Base-by-base conservation (phyloP, 2,113 vertebrate species). In the Epinephelus moara region DNA sequence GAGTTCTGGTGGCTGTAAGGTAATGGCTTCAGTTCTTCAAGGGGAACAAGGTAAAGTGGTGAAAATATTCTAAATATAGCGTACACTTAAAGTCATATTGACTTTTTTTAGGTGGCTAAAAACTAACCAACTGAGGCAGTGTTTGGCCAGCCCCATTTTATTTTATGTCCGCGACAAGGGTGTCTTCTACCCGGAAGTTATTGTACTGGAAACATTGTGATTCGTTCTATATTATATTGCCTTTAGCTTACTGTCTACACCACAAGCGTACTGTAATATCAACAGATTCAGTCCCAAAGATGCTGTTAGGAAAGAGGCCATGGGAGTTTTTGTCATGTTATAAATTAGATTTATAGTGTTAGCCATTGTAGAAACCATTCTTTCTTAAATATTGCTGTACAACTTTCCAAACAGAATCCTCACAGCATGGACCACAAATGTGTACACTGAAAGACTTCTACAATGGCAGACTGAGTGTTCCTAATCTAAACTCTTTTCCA, bases 261-360 rank as follows among this genome's bases (percentile, higher is more conserved):
- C 49, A 17, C 3, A 50, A 6, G 4, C 33, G 27, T 2, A 61
- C 15, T 21, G 19, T 50, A 15, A 80, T 27, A 45, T 63, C 30
- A 53, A 21, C 8, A 70, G 9, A 70, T 27, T 30, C 7, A 25
- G 40, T 68, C 14, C 14, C 23, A 82, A n/a, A 77, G 82, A 85
- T 84, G 85, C 89, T 84, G 50, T 81, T 85, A 86, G 88, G 63
- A 89, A 85, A 85, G 77, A 87, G 80, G 77, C 77, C 1, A 19
- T 45, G 17, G 6, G 30, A 33, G 7, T 52, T 69, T 9, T 9
- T 57, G n/a, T 56, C 23, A 49, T 49, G 40, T 19, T 37, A n/a
- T 59, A 50, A 42, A 61, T 61, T 6, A 52, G 52, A 45, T 17
- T 19, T 15, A 63, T 19, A 55, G 17, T n/a, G 57, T 81, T 57